Percentiles rank a stretch among this genome's conserved stretches.
Evolutionary conservation across 2,797 vertebrate genomes (phyloP).

Genomic region (Gastrophryne carolinensis): DNA sequence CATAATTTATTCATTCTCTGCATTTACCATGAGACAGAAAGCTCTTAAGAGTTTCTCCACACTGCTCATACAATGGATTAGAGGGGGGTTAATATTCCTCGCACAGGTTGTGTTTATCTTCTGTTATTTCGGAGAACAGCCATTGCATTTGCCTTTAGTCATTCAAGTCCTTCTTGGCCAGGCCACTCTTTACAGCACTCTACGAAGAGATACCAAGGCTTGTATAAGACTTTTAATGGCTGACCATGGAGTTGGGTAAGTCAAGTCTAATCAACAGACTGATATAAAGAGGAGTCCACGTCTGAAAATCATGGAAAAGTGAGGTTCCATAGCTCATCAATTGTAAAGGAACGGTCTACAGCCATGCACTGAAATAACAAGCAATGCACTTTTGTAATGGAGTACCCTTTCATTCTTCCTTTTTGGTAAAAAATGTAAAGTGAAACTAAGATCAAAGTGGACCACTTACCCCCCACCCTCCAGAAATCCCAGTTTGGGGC

Average conservation of each 20-base stretch:
- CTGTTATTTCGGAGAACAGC: not conserved
- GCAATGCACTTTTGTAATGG: too few species aligned
- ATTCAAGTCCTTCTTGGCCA: not conserved
- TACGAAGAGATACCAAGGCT: not conserved
- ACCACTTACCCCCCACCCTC: too few species aligned
- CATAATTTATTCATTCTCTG: constrained; percentile 31
- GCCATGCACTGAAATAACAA: too few species aligned
- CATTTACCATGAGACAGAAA: constrained; percentile 14
- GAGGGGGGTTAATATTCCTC: constrained; percentile 28
- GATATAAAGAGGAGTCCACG: not conserved
- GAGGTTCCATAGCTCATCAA: too few species aligned
- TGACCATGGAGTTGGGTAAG: not conserved
- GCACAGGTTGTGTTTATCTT: not conserved
- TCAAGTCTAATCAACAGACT: not conserved
- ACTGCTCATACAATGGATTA: not conserved
- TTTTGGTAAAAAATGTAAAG: too few species aligned
- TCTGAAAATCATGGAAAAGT: not conserved
- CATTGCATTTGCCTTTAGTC: constrained; percentile 5
- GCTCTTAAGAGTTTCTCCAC: constrained; percentile 8
- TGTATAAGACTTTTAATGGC: not conserved
- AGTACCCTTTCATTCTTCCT: too few species aligned
- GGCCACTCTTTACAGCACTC: not conserved
- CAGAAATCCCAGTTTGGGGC: too few species aligned
- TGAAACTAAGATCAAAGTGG: too few species aligned
- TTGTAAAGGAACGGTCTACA: too few species aligned